These are phyloP conservation scores for Stomatorhinus walkeri DNA, from an alignment of 2,797 vertebrate genomes.

Conservation along the genomic window DNA sequence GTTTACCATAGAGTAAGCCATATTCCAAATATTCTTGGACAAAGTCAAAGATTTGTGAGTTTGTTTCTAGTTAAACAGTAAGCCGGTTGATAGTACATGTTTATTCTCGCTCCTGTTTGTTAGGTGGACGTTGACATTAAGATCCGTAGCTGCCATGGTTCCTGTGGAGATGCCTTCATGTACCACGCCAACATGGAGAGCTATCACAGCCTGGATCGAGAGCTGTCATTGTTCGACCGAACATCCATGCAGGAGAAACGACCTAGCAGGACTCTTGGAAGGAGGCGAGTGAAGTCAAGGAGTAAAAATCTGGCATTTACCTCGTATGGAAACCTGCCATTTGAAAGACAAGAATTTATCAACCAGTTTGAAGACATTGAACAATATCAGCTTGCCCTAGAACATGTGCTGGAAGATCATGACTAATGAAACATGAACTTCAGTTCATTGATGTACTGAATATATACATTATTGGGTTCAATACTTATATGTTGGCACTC, in stretches of 20 bases:
- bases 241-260: background rate
- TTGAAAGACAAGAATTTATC: constrained; percentile 40
- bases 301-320: background rate
- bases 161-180: constrained; percentile 56
- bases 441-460: background rate
- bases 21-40: background rate
- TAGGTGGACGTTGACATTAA: constrained; percentile 88
- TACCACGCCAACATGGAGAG: constrained; percentile 55
- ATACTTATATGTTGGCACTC: background rate
- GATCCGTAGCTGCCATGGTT: constrained; percentile 74
- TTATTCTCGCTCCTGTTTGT: constrained; percentile 35
- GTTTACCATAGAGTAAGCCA: background rate
- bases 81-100: constrained; percentile 22
- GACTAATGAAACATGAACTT: background rate
- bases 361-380: constrained; percentile 54
- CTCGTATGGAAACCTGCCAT: constrained; percentile 36
- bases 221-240: constrained; percentile 37
- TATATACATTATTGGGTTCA: background rate
- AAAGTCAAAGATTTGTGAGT: constrained; percentile 22
- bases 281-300: constrained; percentile 34
- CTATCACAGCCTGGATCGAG: constrained; percentile 55
- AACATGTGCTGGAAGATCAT: constrained; percentile 23
- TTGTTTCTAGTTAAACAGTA: constrained; percentile 29
- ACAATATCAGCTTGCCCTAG: constrained; percentile 44
- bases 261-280: constrained; percentile 23